phyloP scores from a whole-genome alignment of 2,888 invertebrate species.

The Bombylius major region DNA sequence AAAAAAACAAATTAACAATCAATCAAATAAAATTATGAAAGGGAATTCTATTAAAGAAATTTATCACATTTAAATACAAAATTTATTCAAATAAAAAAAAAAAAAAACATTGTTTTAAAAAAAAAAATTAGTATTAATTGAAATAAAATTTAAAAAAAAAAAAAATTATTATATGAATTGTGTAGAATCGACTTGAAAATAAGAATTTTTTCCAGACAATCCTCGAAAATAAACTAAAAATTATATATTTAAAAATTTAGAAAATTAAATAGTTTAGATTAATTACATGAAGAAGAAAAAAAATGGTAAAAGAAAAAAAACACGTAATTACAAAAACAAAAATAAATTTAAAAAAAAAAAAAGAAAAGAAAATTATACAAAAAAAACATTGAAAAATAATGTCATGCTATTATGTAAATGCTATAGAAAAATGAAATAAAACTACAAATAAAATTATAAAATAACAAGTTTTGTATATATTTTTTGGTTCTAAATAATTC shows the following conservation, averaged over 20 bases:
- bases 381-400: constrained; percentile 14
- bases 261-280: constrained; percentile 3
- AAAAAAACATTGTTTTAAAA: not conserved
- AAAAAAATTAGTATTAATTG: not conserved
- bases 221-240: constrained; percentile 11
- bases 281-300: constrained; percentile 1
- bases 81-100: no score
- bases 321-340: no score
- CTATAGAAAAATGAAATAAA: constrained; percentile 16
- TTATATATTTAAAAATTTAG: not conserved
- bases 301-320: not conserved
- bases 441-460: not conserved
- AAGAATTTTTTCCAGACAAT: constrained; percentile 21
- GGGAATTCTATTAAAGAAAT: no score
- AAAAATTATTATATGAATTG: constrained; percentile 17
- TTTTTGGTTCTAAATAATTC: no score
- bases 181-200: constrained; percentile 12
- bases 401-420: constrained; percentile 18
- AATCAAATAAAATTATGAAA: no score
- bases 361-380: constrained; percentile 4
- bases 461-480: no score
- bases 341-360: not conserved
- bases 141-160: constrained; percentile 22
- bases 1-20: not conserved
- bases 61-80: no score